Conservation (phyloP, 2,888 invertebrate species). For the Philereme transversata region DNA sequence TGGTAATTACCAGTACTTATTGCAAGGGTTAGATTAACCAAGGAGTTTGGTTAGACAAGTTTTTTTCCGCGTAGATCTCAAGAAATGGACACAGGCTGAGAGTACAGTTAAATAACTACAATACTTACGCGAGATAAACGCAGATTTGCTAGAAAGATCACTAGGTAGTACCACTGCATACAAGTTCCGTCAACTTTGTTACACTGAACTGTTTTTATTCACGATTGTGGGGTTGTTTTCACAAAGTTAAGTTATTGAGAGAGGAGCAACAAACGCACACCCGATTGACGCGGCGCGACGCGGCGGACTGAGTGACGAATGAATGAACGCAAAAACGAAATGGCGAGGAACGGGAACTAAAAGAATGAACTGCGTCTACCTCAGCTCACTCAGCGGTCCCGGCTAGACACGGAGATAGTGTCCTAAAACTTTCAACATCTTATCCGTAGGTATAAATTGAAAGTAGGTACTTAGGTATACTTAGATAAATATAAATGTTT, state of each 20-base stretch:
- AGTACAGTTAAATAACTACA: constrained; percentile 75
- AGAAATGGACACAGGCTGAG: constrained; percentile 58
- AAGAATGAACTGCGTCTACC: constrained; percentile 5
- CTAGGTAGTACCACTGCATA: constrained; percentile 47
- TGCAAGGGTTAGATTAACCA: constrained; percentile 16
- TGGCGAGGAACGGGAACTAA: constrained; percentile 4
- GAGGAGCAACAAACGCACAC: constrained; percentile 39
- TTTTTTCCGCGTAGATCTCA: constrained; percentile 72
- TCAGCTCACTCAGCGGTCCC: neutral
- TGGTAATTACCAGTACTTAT: constrained; percentile 27
- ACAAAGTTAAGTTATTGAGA: constrained; percentile 60
- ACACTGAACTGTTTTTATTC: constrained; percentile 58
- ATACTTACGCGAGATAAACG: constrained; percentile 67
- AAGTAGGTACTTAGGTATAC: neutral
- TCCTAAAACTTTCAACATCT: neutral
- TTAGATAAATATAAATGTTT: no score
- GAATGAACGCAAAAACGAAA: constrained; percentile 6
- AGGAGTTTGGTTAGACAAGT: constrained; percentile 27
- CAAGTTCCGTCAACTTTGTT: constrained; percentile 57
- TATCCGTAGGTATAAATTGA: neutral
- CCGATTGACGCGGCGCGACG: constrained; percentile 53
- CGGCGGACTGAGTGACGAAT: constrained; percentile 59
- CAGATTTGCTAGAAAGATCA: constrained; percentile 48
- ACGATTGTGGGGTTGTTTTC: constrained; percentile 49
- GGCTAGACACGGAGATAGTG: constrained; percentile 5